Percentiles rank a stretch among this genome's conserved stretches.
phyloP scores from a whole-genome alignment of 2,797 vertebrate genomes.

The Australoheros facetus region DNA sequence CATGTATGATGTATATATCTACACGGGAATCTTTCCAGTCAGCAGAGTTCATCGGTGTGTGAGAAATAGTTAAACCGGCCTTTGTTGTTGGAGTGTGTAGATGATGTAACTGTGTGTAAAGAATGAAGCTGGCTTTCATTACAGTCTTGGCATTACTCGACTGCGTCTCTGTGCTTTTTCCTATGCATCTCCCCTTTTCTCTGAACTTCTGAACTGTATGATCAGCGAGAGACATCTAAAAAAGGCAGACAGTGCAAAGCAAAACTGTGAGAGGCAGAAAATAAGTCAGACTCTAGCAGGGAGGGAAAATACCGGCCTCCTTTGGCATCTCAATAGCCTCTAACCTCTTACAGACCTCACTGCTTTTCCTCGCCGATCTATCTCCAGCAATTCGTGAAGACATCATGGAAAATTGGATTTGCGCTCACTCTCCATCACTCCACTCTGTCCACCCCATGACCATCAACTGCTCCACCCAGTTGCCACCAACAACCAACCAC shows the following conservation, averaged over 20 bases:
- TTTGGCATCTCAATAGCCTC: slow-evolving; percentile 20
- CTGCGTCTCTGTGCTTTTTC: slow-evolving; percentile 9
- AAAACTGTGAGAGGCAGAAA: neutral
- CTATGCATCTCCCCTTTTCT: slow-evolving; percentile 13
- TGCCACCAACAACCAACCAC: slow-evolving; percentile 35
- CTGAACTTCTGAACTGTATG: slow-evolving; percentile 62
- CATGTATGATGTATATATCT: neutral
- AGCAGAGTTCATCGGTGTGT: neutral
- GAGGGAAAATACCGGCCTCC: slow-evolving; percentile 13
- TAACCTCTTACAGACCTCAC: neutral
- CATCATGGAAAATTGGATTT: slow-evolving; percentile 44
- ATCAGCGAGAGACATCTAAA: neutral
- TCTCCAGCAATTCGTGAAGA: slow-evolving; percentile 21
- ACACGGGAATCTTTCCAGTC: neutral
- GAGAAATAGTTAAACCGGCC: neutral
- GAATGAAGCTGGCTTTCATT: slow-evolving; percentile 58
- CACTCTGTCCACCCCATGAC: slow-evolving; percentile 13
- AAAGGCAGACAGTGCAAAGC: neutral
- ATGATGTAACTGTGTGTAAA: slow-evolving; percentile 53
- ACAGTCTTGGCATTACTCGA: slow-evolving; percentile 30
- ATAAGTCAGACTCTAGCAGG: slow-evolving; percentile 13
- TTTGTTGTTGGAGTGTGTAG: slow-evolving; percentile 3
- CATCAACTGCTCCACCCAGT: slow-evolving; percentile 43
- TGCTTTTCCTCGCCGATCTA: neutral
- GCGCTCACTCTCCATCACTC: slow-evolving; percentile 3